A percentile compares a stretch with the other conserved stretches of the same genome.
Conservation (phyloP, 2,797 vertebrate genomes). For the Rachycentron canadum region DNA sequence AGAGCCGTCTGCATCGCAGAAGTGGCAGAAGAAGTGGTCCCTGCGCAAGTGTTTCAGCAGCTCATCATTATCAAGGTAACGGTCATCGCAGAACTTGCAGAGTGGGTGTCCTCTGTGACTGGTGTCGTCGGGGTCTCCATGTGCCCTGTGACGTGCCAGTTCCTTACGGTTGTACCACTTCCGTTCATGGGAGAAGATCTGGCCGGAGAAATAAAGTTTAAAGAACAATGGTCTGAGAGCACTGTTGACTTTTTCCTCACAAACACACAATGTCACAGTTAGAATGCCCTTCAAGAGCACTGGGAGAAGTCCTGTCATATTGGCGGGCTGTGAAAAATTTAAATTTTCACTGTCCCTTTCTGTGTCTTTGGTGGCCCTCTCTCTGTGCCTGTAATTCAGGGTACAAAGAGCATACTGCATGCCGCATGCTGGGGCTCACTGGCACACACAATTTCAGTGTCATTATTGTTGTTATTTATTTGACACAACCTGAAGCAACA, state of each 20-base stretch:
- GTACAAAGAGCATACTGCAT: too few relatives aligned
- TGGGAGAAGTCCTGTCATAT: neutral
- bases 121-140: conserved; percentile 96
- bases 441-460: too few relatives aligned
- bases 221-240: neutral
- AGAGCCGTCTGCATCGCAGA: conserved; percentile 96
- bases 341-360: neutral
- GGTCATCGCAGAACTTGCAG: conserved; percentile 98
- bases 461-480: too few relatives aligned
- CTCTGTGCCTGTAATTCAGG: neutral
- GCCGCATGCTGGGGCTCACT: too few relatives aligned
- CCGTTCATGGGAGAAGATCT: conserved; percentile 95
- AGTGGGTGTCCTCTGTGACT: conserved; percentile 97
- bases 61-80: conserved; percentile 97
- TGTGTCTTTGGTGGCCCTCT: neutral
- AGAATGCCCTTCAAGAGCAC: neutral
- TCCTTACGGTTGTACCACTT: conserved; percentile 98
- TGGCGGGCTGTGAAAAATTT: too few relatives aligned
- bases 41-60: conserved; percentile 95
- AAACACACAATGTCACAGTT: too few relatives aligned
- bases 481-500: too few relatives aligned
- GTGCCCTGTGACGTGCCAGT: conserved; percentile 94
- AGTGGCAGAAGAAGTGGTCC: conserved; percentile 99
- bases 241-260: neutral
- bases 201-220: conserved; percentile 19